Evolutionary conservation across 2,888 invertebrate genomes (phyloP).

Genomic region (Trichogramma evanescens): DNA sequence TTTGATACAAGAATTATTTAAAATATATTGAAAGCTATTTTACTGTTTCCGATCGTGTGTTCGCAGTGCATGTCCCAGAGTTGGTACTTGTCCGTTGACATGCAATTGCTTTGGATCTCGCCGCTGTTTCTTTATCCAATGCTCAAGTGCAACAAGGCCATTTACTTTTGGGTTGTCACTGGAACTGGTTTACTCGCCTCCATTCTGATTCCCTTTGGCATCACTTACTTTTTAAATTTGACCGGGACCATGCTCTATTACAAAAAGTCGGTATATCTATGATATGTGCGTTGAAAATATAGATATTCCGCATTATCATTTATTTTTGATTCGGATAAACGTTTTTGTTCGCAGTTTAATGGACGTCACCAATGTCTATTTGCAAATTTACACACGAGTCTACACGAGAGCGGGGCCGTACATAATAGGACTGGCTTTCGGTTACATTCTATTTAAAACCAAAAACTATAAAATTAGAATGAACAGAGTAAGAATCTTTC

Average conservation of each 20-base stretch:
- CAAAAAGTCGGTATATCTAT: constrained; percentile 33
- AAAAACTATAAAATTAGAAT: constrained; percentile 25
- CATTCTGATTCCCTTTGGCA: constrained; percentile 31
- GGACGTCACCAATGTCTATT: constrained; percentile 31
- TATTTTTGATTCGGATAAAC: too few relatives aligned
- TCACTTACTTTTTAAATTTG: constrained; percentile 31
- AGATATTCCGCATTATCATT: too few relatives aligned
- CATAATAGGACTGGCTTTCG: constrained; percentile 40
- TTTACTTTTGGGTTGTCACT: constrained; percentile 28
- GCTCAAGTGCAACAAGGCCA: constrained; percentile 29
- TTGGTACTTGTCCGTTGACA: constrained; percentile 49
- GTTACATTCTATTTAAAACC: constrained; percentile 33
- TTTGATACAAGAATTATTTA: neutral
- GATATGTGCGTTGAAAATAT: neutral
- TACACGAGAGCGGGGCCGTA: constrained; percentile 41
- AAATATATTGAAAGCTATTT: neutral
- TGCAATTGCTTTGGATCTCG: constrained; percentile 40
- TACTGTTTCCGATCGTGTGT: neutral
- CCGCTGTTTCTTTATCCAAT: constrained; percentile 39
- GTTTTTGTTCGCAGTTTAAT: constrained; percentile 22
- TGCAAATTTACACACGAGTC: constrained; percentile 34
- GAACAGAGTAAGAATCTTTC: constrained; percentile 10
- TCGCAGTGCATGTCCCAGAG: constrained; percentile 53
- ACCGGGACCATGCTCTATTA: constrained; percentile 41
- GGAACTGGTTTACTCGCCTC: constrained; percentile 29